Conservation (phyloP, 2,888 invertebrate genomes). For the Punctoribates punctum region DNA sequence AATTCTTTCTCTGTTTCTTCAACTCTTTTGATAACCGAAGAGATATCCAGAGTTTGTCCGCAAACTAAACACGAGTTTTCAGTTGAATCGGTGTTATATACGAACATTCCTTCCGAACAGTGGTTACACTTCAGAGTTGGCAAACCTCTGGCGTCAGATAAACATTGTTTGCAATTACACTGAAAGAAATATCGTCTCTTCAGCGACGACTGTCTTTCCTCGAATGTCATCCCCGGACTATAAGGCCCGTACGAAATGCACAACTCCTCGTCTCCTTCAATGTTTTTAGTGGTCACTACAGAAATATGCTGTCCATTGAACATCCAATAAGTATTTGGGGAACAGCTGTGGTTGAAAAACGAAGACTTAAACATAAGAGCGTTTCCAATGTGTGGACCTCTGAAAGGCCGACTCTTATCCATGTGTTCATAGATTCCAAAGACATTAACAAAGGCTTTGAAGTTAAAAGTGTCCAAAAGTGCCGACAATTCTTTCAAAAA, state of each 20-base stretch:
- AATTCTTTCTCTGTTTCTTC: neutral
- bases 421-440: conserved; percentile 23
- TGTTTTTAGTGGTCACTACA: neutral
- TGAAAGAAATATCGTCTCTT: conserved; percentile 1
- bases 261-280: neutral
- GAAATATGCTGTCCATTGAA: neutral
- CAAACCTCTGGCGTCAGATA: neutral
- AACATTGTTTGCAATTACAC: neutral
- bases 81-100: neutral
- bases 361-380: neutral
- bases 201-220: neutral
- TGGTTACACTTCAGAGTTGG: neutral
- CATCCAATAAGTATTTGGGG: neutral
- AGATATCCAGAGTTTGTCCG: neutral
- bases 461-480: neutral
- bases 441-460: neutral
- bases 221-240: neutral
- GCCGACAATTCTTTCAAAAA: neutral
- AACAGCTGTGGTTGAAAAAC: conserved; percentile 21
- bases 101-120: neutral
- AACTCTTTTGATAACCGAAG: neutral
- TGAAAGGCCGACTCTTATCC: neutral
- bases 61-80: neutral
- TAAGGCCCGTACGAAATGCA: conserved; percentile 1
- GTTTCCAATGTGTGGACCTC: conserved; percentile 18